A percentile compares a stretch with the other conserved stretches of the same genome.
These are phyloP conservation scores for Gambelia wislizenii DNA, from an alignment of 2,797 vertebrate genomes.

Conservation along the genomic window DNA sequence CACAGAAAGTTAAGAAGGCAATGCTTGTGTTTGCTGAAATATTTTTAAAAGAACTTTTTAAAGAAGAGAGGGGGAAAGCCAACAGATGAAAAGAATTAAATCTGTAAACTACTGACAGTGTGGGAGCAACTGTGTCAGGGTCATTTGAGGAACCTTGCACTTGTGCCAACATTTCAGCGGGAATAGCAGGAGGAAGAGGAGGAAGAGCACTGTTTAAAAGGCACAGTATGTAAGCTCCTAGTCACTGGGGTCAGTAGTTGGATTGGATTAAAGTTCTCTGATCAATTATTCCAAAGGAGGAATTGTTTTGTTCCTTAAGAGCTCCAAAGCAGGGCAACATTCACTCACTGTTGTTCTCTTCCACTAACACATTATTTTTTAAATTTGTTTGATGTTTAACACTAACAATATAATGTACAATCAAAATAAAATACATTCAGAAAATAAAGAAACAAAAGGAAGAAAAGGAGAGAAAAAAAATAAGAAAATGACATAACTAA, in stretches of 20 bases:
- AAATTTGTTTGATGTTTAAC: no score
- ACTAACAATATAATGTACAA: no score
- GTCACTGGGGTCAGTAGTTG: not conserved
- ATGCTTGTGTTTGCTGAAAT: constrained; percentile 30
- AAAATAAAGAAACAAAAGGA: no score
- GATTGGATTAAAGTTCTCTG: not conserved
- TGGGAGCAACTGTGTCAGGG: constrained; percentile 20
- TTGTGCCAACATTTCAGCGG: not conserved
- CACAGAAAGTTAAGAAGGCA: constrained; percentile 22
- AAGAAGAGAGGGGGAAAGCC: not conserved
- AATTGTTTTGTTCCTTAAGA: not conserved
- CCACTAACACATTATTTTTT: not conserved
- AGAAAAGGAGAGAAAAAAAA: no score
- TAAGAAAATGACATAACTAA: no score
- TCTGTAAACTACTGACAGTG: constrained; percentile 25
- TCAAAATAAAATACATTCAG: no score
- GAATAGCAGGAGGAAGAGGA: not conserved
- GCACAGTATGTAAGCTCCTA: not conserved
- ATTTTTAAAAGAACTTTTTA: constrained; percentile 52
- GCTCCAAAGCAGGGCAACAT: not conserved
- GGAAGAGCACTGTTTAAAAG: not conserved
- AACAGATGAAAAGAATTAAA: constrained; percentile 58
- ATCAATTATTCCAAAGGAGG: not conserved
- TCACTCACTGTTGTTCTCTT: not conserved
- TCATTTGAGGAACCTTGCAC: constrained; percentile 9